Percentiles rank a stretch among this genome's conserved stretches.
Evolutionary conservation across 2,888 invertebrate species (phyloP).

Genomic region (Atethmia centrago): DNA sequence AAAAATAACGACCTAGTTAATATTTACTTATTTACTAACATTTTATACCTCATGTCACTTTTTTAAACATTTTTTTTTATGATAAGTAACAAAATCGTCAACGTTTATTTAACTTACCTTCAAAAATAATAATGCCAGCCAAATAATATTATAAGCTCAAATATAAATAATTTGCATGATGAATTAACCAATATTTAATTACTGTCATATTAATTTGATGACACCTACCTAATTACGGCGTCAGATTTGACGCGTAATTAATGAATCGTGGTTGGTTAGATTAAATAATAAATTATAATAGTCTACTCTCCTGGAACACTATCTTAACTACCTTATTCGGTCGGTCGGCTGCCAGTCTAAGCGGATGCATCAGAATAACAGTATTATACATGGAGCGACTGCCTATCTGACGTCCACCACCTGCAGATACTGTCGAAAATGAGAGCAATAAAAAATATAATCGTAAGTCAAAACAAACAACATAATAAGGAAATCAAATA

Average conservation of each 20-base stretch:
- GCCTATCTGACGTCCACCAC: no score
- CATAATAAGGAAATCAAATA: no score
- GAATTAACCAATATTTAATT: conserved; percentile 26
- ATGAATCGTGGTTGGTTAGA: conserved; percentile 18
- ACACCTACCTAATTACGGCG: conserved; percentile 26
- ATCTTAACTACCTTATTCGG: conserved; percentile 1
- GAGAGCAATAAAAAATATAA: no score
- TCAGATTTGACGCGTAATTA: conserved; percentile 34
- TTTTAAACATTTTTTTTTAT: neutral
- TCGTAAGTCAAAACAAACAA: no score
- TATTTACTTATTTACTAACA: no score
- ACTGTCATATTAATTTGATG: conserved; percentile 31
- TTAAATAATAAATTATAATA: conserved; percentile 13
- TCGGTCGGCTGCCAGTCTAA: no score
- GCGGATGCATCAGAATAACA: no score
- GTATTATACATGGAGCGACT: no score
- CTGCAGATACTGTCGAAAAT: no score
- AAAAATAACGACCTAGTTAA: no score
- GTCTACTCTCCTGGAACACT: neutral
- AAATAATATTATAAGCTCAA: neutral
- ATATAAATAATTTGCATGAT: neutral
- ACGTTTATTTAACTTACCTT: neutral
- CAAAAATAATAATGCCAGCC: conserved; percentile 5
- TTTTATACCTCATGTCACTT: neutral
- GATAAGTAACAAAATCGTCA: neutral